Evolutionary conservation across 2,113 vertebrate genomes (phyloP).

Genomic region (Nothocercus nigrocapillus): DNA sequence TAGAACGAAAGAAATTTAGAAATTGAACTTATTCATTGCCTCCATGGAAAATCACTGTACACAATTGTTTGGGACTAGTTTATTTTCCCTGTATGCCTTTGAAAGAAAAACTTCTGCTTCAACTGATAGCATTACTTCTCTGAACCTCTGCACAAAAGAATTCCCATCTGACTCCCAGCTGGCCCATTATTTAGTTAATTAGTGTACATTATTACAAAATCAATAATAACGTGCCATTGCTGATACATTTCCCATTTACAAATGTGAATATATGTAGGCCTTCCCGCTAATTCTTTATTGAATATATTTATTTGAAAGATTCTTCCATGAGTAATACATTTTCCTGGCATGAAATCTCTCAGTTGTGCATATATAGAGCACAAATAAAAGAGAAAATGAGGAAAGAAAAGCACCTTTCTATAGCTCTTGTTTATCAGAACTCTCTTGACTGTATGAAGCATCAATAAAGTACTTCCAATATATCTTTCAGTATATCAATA

Average conservation of each 20-base stretch:
- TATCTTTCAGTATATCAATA: no score
- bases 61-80: neutral
- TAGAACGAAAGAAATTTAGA: neutral
- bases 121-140: neutral
- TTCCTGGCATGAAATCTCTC: neutral
- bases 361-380: neutral
- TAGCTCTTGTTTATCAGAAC: neutral
- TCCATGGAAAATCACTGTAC: neutral
- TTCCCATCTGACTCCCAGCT: neutral
- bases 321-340: neutral
- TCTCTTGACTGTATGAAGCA: neutral
- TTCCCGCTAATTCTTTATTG: conserved; percentile 34
- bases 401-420: neutral
- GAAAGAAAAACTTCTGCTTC: conserved; percentile 20
- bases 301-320: conserved; percentile 23
- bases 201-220: conserved; percentile 15
- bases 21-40: conserved; percentile 49
- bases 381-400: neutral
- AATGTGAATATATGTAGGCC: neutral
- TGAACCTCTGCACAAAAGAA: neutral
- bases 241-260: neutral
- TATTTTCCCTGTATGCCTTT: neutral
- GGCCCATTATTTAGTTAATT: conserved; percentile 55
- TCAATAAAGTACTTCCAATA: neutral
- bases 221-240: neutral